Conservation (phyloP, 2,888 invertebrate species). For the Thalpophila matura region DNA sequence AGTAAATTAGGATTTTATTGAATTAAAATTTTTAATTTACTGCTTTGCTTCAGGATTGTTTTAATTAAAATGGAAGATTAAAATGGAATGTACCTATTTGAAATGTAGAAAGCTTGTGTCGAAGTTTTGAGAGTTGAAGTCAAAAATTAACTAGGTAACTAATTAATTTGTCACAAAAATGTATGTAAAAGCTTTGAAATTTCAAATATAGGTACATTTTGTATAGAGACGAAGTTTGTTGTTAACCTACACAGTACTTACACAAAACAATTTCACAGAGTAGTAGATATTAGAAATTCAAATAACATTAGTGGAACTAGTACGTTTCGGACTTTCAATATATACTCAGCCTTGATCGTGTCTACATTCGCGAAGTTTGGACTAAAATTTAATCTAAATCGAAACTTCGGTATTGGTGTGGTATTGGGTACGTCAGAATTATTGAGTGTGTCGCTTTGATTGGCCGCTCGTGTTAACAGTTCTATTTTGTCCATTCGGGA, state of each 20-base stretch:
- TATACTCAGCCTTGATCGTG: constrained; percentile 21
- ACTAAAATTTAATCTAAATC: constrained; percentile 48
- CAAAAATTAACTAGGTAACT: constrained; percentile 17
- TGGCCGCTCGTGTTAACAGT: constrained; percentile 22
- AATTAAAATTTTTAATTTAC: constrained; percentile 33
- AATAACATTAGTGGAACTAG: constrained; percentile 31
- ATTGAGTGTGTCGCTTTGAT: constrained; percentile 36
- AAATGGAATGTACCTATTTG: constrained; percentile 1
- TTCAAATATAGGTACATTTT: constrained; percentile 25
- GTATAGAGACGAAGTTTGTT: constrained; percentile 21
- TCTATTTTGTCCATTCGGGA: constrained; percentile 17
- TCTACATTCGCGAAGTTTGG: constrained; percentile 26
- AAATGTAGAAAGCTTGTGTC: constrained; percentile 12
- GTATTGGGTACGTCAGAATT: constrained; percentile 31
- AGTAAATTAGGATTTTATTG: constrained; percentile 28
- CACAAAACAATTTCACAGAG: constrained; percentile 22
- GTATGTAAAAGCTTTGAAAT: constrained; percentile 3
- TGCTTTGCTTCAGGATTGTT: not conserved
- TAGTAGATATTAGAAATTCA: constrained; percentile 23
- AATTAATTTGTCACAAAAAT: constrained; percentile 27
- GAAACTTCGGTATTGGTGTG: constrained; percentile 33
- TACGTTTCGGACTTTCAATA: constrained; percentile 28
- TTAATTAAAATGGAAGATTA: constrained; percentile 35
- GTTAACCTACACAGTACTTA: constrained; percentile 20
- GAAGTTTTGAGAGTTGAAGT: not conserved